Conservation (phyloP, 2,888 invertebrate genomes). For the Acrobasis suavella region DNA sequence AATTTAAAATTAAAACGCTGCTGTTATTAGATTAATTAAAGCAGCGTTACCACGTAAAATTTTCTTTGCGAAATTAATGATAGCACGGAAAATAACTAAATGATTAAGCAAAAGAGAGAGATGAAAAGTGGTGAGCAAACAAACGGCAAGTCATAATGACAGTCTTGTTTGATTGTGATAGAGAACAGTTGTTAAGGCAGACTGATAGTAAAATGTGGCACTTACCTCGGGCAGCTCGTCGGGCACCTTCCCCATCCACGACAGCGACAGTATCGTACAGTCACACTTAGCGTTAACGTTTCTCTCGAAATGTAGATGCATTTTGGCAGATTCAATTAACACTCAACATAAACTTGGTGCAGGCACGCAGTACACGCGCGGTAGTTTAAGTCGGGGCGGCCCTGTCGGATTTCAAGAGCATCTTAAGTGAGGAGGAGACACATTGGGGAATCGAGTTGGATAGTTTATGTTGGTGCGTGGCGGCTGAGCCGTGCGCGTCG, state of each 20-base stretch:
- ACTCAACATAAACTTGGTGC: constrained; percentile 39
- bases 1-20: background rate
- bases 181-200: background rate
- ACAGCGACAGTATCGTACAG: constrained; percentile 95
- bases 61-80: constrained; percentile 19
- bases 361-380: constrained; percentile 40
- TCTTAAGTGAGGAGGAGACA: constrained; percentile 43
- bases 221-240: constrained; percentile 96
- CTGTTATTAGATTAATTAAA: background rate
- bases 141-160: constrained; percentile 21
- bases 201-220: constrained; percentile 33
- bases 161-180: background rate
- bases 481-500: constrained; percentile 44
- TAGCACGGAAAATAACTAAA: background rate
- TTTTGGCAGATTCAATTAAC: constrained; percentile 64
- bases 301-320: constrained; percentile 98
- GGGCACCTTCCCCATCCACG: constrained; percentile 99
- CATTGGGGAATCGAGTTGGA: constrained; percentile 36
- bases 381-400: constrained; percentile 33
- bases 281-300: constrained; percentile 97
- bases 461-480: constrained; percentile 30
- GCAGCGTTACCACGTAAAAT: constrained; percentile 3
- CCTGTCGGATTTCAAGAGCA: constrained; percentile 42
- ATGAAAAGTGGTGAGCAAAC: constrained; percentile 13
- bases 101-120: constrained; percentile 9